phyloP scores from a whole-genome alignment of 2,888 invertebrate genomes.

The Smittia aterrima region DNA sequence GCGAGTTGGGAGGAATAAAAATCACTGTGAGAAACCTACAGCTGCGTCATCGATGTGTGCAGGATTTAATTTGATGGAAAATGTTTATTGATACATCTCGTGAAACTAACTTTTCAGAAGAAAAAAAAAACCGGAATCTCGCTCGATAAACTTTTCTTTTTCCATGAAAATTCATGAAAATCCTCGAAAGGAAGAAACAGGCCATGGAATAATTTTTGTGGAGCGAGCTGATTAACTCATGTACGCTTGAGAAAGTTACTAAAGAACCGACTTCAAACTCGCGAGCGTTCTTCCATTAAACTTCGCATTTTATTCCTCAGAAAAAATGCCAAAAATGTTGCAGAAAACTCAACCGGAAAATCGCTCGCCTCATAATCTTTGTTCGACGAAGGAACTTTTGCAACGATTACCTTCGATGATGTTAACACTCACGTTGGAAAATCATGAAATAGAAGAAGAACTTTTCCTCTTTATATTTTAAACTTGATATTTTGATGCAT shows the following conservation, averaged over 20 bases:
- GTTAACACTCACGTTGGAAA: constrained; percentile 12
- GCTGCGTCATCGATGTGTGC: background rate
- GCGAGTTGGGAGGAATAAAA: background rate
- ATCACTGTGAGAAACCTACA: constrained; percentile 36
- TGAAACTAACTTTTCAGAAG: background rate
- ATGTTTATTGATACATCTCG: constrained; percentile 32
- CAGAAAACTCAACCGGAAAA: background rate
- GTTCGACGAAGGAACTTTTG: background rate
- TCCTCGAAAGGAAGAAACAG: background rate
- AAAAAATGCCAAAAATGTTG: too few species aligned
- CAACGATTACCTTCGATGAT: constrained; percentile 11
- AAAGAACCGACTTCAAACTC: too few species aligned
- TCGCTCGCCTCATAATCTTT: background rate
- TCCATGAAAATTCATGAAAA: too few species aligned
- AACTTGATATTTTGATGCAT: constrained; percentile 13
- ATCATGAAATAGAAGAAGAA: background rate
- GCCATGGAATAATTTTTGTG: background rate
- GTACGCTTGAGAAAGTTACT: too few species aligned
- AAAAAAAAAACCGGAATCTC: background rate
- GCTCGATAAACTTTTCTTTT: background rate
- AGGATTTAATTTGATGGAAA: constrained; percentile 38
- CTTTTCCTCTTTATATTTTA: background rate
- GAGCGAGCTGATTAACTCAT: too few species aligned
- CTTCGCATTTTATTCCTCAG: too few species aligned
- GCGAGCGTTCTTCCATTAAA: too few species aligned